Percentiles rank a stretch among this genome's conserved stretches.
Conservation (phyloP, 2,797 vertebrate species). For the Jordanella pulchra region DNA sequence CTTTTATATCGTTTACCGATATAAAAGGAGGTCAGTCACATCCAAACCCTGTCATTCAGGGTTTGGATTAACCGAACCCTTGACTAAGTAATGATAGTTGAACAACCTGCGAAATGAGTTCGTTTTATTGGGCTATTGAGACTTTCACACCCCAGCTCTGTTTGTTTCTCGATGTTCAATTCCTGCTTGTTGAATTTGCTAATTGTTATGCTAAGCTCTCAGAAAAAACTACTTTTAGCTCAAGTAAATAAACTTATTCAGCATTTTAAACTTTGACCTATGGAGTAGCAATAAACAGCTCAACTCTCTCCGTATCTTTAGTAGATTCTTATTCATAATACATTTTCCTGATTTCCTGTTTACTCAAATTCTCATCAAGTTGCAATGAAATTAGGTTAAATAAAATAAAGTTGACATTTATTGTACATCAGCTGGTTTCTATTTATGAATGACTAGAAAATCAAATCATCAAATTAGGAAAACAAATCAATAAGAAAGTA, state of each 20-base stretch:
- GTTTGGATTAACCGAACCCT: constrained; percentile 56
- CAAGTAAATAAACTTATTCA: not conserved
- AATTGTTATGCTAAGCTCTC: not conserved
- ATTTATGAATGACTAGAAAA: too few relatives aligned
- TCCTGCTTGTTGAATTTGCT: not conserved
- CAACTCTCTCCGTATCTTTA: not conserved
- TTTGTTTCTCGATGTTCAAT: not conserved
- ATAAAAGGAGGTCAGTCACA: constrained; percentile 15
- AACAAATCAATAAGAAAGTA: not conserved
- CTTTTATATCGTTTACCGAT: constrained; percentile 21
- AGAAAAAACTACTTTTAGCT: not conserved
- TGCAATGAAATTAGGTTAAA: not conserved
- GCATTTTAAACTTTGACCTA: not conserved
- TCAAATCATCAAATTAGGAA: not conserved
- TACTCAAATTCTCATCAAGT: not conserved
- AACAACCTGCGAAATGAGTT: constrained; percentile 40
- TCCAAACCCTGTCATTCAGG: constrained; percentile 5
- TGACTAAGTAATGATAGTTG: constrained; percentile 32
- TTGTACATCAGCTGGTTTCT: not conserved
- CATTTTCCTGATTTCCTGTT: constrained; percentile 5
- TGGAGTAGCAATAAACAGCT: not conserved
- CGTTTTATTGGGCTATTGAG: constrained; percentile 8
- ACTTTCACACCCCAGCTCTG: constrained; percentile 7
- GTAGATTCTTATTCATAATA: not conserved
- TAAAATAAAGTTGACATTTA: not conserved